A percentile compares a stretch with the other conserved stretches of the same genome.
These are phyloP conservation scores for Ophonus ardosiacus DNA, from an alignment of 2,888 invertebrate genomes.

Conservation along the genomic window DNA sequence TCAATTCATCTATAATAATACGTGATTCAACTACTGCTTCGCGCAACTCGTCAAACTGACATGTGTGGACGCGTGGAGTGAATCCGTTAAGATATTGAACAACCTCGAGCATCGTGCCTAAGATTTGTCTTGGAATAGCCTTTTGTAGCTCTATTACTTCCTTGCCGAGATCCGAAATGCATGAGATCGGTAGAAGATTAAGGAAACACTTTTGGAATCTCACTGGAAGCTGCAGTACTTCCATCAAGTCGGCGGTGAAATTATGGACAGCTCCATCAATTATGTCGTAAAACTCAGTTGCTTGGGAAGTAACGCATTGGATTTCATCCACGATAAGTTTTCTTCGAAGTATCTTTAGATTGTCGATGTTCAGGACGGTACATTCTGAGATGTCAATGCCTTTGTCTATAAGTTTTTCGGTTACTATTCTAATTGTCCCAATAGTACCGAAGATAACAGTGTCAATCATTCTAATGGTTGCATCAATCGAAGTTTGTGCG, in stretches of 20 bases:
- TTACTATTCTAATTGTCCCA: neutral
- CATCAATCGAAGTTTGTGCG: conserved; percentile 14
- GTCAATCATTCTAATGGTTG: conserved; percentile 33
- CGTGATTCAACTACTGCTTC: neutral
- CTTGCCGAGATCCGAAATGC: neutral
- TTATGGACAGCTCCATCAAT: conserved; percentile 21
- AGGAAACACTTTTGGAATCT: conserved; percentile 34
- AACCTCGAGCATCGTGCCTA: conserved; percentile 15
- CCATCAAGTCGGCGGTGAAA: conserved; percentile 15
- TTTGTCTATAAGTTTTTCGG: conserved; percentile 35
- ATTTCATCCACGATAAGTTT: neutral
- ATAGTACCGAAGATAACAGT: conserved; percentile 20
- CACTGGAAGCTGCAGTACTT: neutral
- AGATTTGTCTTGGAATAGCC: conserved; percentile 33
- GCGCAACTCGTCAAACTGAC: conserved; percentile 24
- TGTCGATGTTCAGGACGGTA: conserved; percentile 39
- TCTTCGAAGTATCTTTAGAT: conserved; percentile 20
- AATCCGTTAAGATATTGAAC: conserved; percentile 17
- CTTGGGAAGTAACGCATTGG: conserved; percentile 21
- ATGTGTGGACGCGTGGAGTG: conserved; percentile 15
- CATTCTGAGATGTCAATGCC: conserved; percentile 51
- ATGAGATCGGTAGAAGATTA: neutral
- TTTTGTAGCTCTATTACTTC: conserved; percentile 22
- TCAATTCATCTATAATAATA: conserved; percentile 9
- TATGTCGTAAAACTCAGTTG: conserved; percentile 21